phyloP scores from a whole-genome alignment of 2,888 invertebrate genomes.

The Sesamia inferens region DNA sequence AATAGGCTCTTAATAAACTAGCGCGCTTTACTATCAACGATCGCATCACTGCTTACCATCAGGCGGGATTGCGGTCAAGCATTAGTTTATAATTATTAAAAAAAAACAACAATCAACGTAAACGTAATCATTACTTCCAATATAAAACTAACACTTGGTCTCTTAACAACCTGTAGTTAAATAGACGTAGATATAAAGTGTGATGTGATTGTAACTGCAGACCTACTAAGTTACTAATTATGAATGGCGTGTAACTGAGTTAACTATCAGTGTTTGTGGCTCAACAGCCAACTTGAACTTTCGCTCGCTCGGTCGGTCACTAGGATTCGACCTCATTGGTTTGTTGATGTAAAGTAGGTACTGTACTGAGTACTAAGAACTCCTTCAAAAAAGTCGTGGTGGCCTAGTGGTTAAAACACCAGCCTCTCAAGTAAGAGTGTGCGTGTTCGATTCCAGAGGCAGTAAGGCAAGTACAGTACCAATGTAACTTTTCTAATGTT shows the following conservation, averaged over 20 bases:
- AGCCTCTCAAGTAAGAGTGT: too few relatives aligned
- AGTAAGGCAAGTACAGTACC: too few relatives aligned
- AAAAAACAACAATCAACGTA: neutral
- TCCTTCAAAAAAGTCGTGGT: too few relatives aligned
- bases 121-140: slow-evolving; percentile 21
- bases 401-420: too few relatives aligned
- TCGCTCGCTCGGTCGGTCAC: slow-evolving; percentile 48
- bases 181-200: slow-evolving; percentile 32
- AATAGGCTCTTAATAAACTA: too few relatives aligned
- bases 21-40: too few relatives aligned
- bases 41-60: too few relatives aligned
- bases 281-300: slow-evolving; percentile 46
- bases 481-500: too few relatives aligned
- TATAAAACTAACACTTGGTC: slow-evolving; percentile 16
- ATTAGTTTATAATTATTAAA: too few relatives aligned
- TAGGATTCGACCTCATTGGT: slow-evolving; percentile 51
- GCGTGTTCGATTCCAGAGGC: too few relatives aligned
- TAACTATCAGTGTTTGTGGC: slow-evolving; percentile 55
- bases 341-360: neutral
- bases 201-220: slow-evolving; percentile 35
- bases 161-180: slow-evolving; percentile 32
- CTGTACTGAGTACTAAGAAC: neutral
- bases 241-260: slow-evolving; percentile 51
- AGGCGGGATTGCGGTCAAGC: too few relatives aligned
- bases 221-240: slow-evolving; percentile 39